Evolutionary conservation across 2,888 invertebrate species (phyloP).

Genomic region (Elysia crispata): DNA sequence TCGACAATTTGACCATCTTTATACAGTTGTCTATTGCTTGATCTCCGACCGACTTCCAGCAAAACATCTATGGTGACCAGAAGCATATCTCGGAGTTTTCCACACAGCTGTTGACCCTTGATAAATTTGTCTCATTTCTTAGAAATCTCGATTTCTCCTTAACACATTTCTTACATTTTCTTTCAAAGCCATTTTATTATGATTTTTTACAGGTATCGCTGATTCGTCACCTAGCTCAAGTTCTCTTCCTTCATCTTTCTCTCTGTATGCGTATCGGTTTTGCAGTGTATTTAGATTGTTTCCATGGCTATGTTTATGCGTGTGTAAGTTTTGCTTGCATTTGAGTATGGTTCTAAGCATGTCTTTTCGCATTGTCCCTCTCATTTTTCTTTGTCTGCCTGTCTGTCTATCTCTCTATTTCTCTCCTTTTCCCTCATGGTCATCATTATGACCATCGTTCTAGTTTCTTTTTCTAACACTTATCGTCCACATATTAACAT

Average conservation of each 20-base stretch:
- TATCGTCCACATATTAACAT: neutral
- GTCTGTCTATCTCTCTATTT: slow-evolving; percentile 26
- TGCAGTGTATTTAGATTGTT: neutral
- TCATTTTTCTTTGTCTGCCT: neutral
- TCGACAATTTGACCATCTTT: too few relatives aligned
- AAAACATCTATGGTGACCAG: too few relatives aligned
- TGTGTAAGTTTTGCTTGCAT: neutral
- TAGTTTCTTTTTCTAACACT: too few relatives aligned
- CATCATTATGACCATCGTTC: neutral
- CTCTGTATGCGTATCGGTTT: neutral
- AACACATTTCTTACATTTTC: too few relatives aligned
- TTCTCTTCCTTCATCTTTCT: slow-evolving; percentile 15
- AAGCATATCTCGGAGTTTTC: too few relatives aligned
- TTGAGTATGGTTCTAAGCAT: neutral
- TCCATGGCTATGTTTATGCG: neutral
- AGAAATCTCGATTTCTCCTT: too few relatives aligned
- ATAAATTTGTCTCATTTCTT: too few relatives aligned
- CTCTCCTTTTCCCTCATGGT: neutral
- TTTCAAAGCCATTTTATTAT: too few relatives aligned
- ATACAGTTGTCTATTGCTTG: too few relatives aligned
- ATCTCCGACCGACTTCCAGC: too few relatives aligned
- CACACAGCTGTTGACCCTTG: too few relatives aligned
- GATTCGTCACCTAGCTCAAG: neutral
- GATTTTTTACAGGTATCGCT: too few relatives aligned
- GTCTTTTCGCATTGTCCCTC: neutral